Base-by-base conservation (phyloP, 2,888 invertebrate genomes). In the Endomychus coccineus region DNA sequence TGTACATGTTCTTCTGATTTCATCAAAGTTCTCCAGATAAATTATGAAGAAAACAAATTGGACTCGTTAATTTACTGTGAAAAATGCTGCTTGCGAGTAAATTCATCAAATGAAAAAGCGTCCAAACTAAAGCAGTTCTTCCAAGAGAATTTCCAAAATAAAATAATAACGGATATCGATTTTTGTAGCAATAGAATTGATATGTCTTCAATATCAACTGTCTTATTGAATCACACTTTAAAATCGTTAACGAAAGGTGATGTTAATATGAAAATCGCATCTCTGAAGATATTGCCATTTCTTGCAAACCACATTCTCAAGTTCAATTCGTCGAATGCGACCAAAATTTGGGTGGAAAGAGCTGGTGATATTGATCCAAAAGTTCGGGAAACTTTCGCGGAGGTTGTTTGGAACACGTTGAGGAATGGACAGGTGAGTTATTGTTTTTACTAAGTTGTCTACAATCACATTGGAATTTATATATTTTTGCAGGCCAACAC, bases 301-400 rank as follows among this genome's bases (percentile, higher is more conserved):
- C 56, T 71, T 29, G 63, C 70, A 2, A 68, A 63, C 48, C 71
- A 72, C 50, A 43, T 66, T 1, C 34, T 51, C 12, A 52, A 53
- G 16, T 71, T 71, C 43, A 62, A 66, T 45, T 57, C 55, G 5
- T 56, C 55, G 22, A 51, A 58, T 31, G 44, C 61, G 6, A 52
- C 64, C 0, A 56, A 54, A 34, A 44, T 59, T 21, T 72, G 70
- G 70, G 51, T 69, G 30, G 47, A 58, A 16, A 58, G 61, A 13
- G 52, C 66, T 16, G 55, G 56, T 16, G 67, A 71, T 46, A 31
- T 49, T 2, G 51, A 62, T 44, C 39, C 47, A 31, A 42, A 50
- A 25, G 57, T 69, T 5, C 53, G 71, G 21, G 49, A 36, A 11
- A 61, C 61, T 39, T 52, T 70, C 21, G 52, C 59, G 0, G 44